Evolutionary conservation across 92 coral and sea anemone genomes (phyloP).

Genomic region (Umimayanthus kanabou): DNA sequence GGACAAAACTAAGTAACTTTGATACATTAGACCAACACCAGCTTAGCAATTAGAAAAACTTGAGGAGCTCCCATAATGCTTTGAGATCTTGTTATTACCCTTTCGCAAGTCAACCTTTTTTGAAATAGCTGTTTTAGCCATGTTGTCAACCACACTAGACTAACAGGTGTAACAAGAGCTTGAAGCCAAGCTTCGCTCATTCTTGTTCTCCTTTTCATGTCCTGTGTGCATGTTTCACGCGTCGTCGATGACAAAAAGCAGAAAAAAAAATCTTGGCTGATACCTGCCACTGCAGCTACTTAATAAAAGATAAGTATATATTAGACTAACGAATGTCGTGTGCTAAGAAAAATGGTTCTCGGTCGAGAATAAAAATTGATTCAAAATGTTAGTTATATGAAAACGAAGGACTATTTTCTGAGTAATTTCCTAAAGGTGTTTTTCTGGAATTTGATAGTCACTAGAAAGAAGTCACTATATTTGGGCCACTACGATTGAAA

Average conservation of each 20-base stretch:
- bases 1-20: no score
- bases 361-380: neutral
- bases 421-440: neutral
- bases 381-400: neutral
- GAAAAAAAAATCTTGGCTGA: neutral
- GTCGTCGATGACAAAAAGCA: neutral
- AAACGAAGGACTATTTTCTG: neutral
- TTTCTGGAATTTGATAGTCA: neutral
- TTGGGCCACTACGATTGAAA: neutral
- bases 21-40: no score
- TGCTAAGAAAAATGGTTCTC: neutral
- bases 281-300: neutral
- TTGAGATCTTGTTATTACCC: no score
- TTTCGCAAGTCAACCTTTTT: no score
- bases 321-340: neutral
- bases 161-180: no score
- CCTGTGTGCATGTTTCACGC: neutral
- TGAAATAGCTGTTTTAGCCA: no score
- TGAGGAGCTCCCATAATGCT: no score
- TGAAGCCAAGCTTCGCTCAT: neutral
- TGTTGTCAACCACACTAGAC: no score
- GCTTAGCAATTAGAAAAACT: no score
- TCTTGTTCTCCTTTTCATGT: neutral
- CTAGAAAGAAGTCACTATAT: neutral
- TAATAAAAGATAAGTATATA: neutral